Evolutionary conservation across 2,113 vertebrate species (phyloP).

Genomic region (Nesospiza acunhae): DNA sequence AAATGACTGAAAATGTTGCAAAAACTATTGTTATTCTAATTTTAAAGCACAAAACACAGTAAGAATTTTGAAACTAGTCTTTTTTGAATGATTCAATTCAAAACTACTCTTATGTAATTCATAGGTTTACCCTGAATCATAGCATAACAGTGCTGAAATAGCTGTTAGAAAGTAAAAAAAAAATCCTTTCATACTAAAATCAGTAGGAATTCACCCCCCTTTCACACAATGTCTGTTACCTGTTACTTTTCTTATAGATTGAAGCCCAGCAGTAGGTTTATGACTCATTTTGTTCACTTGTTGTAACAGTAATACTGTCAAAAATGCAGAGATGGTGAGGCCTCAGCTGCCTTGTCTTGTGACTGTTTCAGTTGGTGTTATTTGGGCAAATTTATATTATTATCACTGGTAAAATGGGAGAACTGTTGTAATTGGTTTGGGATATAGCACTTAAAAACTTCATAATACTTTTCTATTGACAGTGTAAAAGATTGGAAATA

Average conservation of each 20-base stretch:
- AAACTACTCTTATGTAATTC: neutral
- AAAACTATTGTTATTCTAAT: neutral
- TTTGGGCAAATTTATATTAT: neutral
- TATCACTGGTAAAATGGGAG: neutral
- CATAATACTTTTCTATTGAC: neutral
- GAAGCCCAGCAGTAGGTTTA: neutral
- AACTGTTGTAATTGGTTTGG: neutral
- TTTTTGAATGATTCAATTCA: neutral
- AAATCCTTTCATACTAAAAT: neutral
- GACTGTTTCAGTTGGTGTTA: neutral
- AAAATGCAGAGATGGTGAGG: neutral
- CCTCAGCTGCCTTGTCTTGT: neutral
- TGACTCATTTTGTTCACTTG: neutral
- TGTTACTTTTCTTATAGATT: neutral
- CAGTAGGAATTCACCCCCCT: neutral
- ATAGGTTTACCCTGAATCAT: neutral
- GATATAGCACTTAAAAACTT: neutral
- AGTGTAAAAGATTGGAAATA: neutral
- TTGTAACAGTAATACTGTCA: neutral
- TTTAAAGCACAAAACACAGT: neutral
- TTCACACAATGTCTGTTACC: neutral
- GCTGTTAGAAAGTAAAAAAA: neutral
- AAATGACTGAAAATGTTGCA: neutral
- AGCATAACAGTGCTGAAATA: neutral
- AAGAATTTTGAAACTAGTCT: neutral